Conservation (phyloP, 2,888 invertebrate genomes). For the Frankliniella intonsa region DNA sequence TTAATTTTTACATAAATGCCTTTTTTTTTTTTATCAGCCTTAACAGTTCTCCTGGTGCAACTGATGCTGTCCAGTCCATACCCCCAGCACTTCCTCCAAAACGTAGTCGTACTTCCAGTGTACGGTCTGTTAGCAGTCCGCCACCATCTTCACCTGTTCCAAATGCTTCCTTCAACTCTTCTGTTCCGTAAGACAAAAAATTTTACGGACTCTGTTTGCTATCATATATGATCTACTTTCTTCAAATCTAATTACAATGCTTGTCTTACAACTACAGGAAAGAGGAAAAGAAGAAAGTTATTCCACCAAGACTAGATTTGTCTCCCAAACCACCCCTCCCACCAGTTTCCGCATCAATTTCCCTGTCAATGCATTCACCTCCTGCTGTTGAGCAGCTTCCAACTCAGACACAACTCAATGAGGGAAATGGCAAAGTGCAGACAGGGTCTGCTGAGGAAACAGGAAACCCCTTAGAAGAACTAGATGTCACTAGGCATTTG, state of each 20-base stretch:
- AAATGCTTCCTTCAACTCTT: conserved; percentile 48
- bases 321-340: background rate
- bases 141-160: conserved; percentile 51
- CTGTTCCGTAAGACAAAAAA: conserved; percentile 37
- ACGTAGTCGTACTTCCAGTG: conserved; percentile 45
- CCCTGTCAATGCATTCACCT: conserved; percentile 31
- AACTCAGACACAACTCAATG: background rate
- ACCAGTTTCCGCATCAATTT: conserved; percentile 40
- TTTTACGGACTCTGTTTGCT: background rate
- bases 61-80: background rate
- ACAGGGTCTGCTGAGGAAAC: conserved; percentile 38
- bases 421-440: conserved; percentile 40
- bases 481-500: conserved; percentile 75
- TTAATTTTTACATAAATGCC: background rate
- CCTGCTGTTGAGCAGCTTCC: background rate
- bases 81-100: conserved; percentile 60
- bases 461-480: conserved; percentile 59
- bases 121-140: conserved; percentile 43
- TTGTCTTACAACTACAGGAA: background rate
- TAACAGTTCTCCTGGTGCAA: background rate
- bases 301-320: background rate
- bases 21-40: background rate
- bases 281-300: conserved; percentile 4
- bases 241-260: background rate
- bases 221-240: background rate